Evolutionary conservation across 1,140 invertebrate species (phyloP), one percentile per base, ranked within the genome.

Genomic region (Trissolcus basalis): DNA sequence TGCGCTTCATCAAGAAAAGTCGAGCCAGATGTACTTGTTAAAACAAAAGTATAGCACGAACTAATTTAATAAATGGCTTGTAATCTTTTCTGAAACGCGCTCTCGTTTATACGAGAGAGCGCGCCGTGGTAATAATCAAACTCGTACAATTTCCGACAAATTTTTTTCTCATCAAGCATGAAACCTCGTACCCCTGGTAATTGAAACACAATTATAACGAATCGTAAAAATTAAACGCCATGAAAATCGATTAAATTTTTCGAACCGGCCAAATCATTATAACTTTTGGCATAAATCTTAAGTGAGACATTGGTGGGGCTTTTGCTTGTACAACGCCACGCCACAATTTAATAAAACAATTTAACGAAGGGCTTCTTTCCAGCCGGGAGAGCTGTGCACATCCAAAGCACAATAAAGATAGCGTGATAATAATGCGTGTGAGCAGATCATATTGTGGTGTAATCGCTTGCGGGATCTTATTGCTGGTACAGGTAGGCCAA

Each of bases 391-490:
- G n/a, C 44, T 47, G 43, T 15, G 8, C 15, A 36, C 32, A 16
- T 56, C 41, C 11, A 43, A 44, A 27, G 60, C 51, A 45, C 56
- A 65, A 60, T 47, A 45, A 53, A 77, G 68, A 79, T 78, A 49
- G 61, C 33, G 54, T 60, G 76, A 83, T 81, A 81, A 80, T 82
- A 77, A 76, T 58, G 64, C 72, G 65, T 82, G 81, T 71, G 74
- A 60, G 70, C 68, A 76, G 76, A 79, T 82, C 83, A 75, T 60
- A 81, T 77, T 81, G 77, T 60, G 72, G 65, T 14, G 12, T 58
- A 80, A 58, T 64, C 61, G 35, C 71, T 79, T 51, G 16, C 16
- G 16, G 39, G 53, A 67, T 72, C 50, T 67, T 72, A 65, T 36
- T 69, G 16, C 55, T 32, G 16, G 7, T 19, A 58, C 14, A 61